Evolutionary conservation across 2,888 invertebrate species (phyloP).

Genomic region (Carterocephalus palaemon): DNA sequence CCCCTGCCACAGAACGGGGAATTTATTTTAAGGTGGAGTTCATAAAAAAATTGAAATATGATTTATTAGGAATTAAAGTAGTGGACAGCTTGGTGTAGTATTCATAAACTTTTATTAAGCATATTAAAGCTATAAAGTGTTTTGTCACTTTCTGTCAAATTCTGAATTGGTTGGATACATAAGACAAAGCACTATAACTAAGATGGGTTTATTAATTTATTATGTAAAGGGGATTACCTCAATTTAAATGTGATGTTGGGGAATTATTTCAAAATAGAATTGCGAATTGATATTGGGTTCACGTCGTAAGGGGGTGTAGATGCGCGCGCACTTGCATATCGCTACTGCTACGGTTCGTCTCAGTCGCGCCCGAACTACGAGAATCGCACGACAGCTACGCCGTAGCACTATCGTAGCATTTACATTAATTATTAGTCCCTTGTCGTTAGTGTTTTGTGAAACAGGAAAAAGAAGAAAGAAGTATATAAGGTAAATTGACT

Average conservation of each 20-base stretch:
- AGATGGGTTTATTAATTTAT: too few relatives aligned
- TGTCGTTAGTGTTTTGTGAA: conserved; percentile 35
- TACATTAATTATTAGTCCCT: conserved; percentile 23
- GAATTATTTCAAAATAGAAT: conserved; percentile 60
- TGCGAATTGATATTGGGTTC: conserved; percentile 72
- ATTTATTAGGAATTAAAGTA: too few relatives aligned
- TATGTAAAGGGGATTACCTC: conserved; percentile 2
- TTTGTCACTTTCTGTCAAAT: too few relatives aligned
- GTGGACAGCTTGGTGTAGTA: too few relatives aligned
- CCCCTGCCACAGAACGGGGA: too few relatives aligned
- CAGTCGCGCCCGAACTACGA: conserved; percentile 68
- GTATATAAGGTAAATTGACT: conserved; percentile 15
- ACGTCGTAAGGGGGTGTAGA: conserved; percentile 68
- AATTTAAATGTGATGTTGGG: conserved; percentile 49
- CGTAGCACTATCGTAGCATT: conserved; percentile 50
- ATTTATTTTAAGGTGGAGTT: too few relatives aligned
- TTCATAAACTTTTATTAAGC: too few relatives aligned
- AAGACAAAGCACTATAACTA: too few relatives aligned
- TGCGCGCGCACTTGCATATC: conserved; percentile 68
- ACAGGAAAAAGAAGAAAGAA: conserved; percentile 27
- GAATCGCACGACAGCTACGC: conserved; percentile 57
- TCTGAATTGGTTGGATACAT: too few relatives aligned
- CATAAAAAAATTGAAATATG: too few relatives aligned
- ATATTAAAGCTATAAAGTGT: too few relatives aligned
- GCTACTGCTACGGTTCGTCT: conserved; percentile 59